Evolutionary conservation across 2,888 invertebrate species (phyloP).

Genomic region (Notocelia uddmanniana): DNA sequence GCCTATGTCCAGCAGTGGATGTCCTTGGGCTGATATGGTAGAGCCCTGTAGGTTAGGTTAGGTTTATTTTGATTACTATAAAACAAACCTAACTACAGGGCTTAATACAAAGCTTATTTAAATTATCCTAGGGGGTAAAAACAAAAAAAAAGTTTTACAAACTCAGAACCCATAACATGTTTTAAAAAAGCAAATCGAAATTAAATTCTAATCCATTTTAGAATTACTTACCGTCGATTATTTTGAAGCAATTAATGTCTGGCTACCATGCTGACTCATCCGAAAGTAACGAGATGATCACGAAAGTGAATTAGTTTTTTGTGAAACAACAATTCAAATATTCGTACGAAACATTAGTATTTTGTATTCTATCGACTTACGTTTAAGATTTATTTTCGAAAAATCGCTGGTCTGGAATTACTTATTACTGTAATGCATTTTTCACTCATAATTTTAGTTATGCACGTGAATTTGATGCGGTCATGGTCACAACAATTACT

Average conservation of each 20-base stretch:
- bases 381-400: background rate
- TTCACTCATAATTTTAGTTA: background rate
- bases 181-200: too few relatives aligned
- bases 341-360: background rate
- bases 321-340: background rate
- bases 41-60: too few relatives aligned
- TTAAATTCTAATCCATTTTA: too few relatives aligned
- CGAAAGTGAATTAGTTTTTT: background rate
- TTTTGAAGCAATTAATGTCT: background rate
- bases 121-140: too few relatives aligned
- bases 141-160: too few relatives aligned
- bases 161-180: too few relatives aligned
- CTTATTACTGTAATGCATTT: background rate
- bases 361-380: background rate
- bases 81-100: too few relatives aligned
- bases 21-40: too few relatives aligned
- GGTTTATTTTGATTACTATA: too few relatives aligned
- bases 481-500: background rate
- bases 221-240: background rate
- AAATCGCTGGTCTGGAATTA: background rate
- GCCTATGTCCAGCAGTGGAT: too few relatives aligned
- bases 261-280: constrained; percentile 6
- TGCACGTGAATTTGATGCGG: background rate
- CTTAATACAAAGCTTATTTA: too few relatives aligned
- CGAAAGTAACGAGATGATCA: constrained; percentile 13